Evolutionary conservation across 2,113 vertebrate species (phyloP), one percentile per base, ranked within the genome.

Genomic region (Phyllostomus discolor): DNA sequence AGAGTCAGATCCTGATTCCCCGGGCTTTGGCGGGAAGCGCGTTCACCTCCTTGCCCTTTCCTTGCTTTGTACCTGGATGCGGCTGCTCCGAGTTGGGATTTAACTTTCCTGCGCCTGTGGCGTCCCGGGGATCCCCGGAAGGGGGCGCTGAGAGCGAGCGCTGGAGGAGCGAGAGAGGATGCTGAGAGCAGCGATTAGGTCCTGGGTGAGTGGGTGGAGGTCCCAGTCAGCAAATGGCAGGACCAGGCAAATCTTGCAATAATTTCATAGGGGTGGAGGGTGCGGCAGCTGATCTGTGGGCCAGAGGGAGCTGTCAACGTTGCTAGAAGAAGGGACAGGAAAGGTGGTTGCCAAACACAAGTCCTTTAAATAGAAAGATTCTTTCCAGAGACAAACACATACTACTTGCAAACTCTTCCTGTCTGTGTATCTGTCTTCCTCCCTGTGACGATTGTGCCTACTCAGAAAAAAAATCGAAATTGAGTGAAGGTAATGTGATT

Each of bases 121-220:
- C 38, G 82, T 94, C 46, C 52, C 22, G 26, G 82, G 67, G 35
- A 85, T 7, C 1, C 86, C 97, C 98, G 94, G 97, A 92, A 98
- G 98, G 97, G 98, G 98, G 98, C 98, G 98, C 97, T 43, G 96
- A 88, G 82, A 54, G 96, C 94, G 96, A 97, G 97, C 96, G 78
- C 87, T 88, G 35, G 2, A 73, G 84, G 54, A 15, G 17, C 1
- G 2, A 3, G 4, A 24, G 28, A 12, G 20, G 79, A 5, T 50
- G 86, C 75, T 4, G 11, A 6, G 67, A 64, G 48, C 62, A 0
- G 52, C 11, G 17, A 4, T 28, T 1, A 5, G 0, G 72, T 28
- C 10, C 86, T 11, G 59, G 33, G 57, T 3, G 62, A 46, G 67
- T 10, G 69, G 28, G 14, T 7, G 79, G 26, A 52, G 50, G 87